phyloP scores from a whole-genome alignment of 2,888 invertebrate genomes.

The Teinopalpus imperialis region DNA sequence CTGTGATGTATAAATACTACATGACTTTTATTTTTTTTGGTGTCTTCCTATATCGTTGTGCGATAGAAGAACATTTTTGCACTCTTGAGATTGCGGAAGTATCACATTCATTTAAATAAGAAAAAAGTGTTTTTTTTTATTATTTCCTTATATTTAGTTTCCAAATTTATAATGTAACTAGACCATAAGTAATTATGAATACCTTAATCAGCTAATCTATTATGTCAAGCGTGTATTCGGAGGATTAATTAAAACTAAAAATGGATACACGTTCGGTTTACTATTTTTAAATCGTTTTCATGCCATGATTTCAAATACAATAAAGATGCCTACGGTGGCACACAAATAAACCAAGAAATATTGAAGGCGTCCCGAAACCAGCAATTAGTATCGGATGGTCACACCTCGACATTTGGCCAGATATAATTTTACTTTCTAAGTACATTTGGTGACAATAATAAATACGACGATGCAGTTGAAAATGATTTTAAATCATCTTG shows the following conservation, averaged over 20 bases:
- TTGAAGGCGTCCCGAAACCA: constrained; percentile 55
- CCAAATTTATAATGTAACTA: too few species aligned
- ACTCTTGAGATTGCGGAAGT: too few species aligned
- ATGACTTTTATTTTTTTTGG: too few species aligned
- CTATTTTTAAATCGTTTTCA: constrained; percentile 61
- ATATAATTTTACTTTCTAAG: constrained; percentile 79
- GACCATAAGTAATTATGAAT: too few species aligned
- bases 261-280: constrained; percentile 15
- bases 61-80: too few species aligned
- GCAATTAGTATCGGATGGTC: constrained; percentile 80
- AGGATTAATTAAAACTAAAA: constrained; percentile 5
- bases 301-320: constrained; percentile 52
- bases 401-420: constrained; percentile 74
- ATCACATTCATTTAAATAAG: too few species aligned
- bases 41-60: too few species aligned
- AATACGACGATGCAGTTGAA: constrained; percentile 38
- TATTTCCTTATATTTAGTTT: too few species aligned
- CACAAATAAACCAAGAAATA: constrained; percentile 62
- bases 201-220: too few species aligned
- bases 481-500: constrained; percentile 39
- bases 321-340: constrained; percentile 64
- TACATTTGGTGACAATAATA: constrained; percentile 76
- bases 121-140: too few species aligned
- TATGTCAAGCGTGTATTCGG: too few species aligned
- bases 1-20: not conserved